Evolutionary conservation across 2,888 invertebrate species (phyloP).

Genomic region (Cheilosia scutellata): DNA sequence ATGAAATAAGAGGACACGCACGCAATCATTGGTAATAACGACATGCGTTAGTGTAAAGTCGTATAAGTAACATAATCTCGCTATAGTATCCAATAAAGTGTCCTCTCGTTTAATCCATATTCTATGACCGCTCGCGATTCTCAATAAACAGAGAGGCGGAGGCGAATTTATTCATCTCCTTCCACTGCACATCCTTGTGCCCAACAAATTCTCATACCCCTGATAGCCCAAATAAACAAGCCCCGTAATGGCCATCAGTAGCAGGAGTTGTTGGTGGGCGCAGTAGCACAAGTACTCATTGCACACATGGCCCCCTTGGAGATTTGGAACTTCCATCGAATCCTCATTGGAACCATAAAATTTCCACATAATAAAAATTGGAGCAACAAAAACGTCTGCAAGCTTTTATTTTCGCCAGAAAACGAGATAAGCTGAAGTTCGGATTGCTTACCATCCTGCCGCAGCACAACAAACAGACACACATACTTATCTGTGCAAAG

Average conservation of each 20-base stretch:
- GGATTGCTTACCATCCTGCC: background rate
- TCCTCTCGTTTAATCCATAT: constrained; percentile 63
- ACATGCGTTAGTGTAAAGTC: constrained; percentile 35
- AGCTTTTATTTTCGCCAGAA: constrained; percentile 18
- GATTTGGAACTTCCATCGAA: constrained; percentile 58
- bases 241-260: constrained; percentile 48
- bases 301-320: constrained; percentile 30
- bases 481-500: constrained; percentile 34
- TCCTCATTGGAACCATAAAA: constrained; percentile 71
- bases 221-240: constrained; percentile 43
- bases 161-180: background rate
- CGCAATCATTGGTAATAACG: constrained; percentile 48
- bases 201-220: background rate
- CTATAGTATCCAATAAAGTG: constrained; percentile 69
- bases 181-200: constrained; percentile 47
- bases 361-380: constrained; percentile 69
- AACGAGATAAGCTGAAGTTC: constrained; percentile 26
- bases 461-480: background rate
- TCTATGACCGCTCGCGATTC: constrained; percentile 46
- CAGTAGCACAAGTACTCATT: constrained; percentile 29
- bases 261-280: constrained; percentile 6
- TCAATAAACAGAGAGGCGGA: background rate
- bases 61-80: constrained; percentile 60
- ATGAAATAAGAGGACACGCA: constrained; percentile 57
- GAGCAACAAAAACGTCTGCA: constrained; percentile 63